These are phyloP conservation scores for Cetonia aurata DNA, from an alignment of 2,888 invertebrate species.

Conservation along the genomic window DNA sequence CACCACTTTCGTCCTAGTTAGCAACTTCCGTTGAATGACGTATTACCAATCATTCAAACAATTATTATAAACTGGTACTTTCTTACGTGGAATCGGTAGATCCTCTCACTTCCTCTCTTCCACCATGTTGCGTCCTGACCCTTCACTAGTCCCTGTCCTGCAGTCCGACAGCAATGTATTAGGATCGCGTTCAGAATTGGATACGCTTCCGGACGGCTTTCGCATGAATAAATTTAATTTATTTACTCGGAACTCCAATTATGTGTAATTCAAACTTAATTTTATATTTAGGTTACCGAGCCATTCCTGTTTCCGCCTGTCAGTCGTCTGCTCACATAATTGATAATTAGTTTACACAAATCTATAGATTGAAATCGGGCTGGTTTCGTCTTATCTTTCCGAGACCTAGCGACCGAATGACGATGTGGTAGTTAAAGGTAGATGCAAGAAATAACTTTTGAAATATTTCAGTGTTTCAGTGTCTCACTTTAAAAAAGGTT, in stretches of 20 bases:
- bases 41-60: too few species aligned
- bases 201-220: conserved; percentile 23
- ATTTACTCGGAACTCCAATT: conserved; percentile 31
- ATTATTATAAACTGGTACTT: too few species aligned
- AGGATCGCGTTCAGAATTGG: conserved; percentile 7
- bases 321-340: not conserved
- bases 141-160: too few species aligned
- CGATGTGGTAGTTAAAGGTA: too few species aligned
- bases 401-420: too few species aligned
- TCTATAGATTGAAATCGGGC: conserved; percentile 15
- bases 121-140: not conserved
- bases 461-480: too few species aligned
- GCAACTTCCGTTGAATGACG: too few species aligned
- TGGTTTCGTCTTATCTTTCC: conserved; percentile 11
- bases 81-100: too few species aligned
- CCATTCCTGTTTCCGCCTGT: conserved; percentile 19
- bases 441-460: too few species aligned
- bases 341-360: conserved; percentile 30
- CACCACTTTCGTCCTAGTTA: too few species aligned
- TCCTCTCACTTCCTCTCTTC: not conserved
- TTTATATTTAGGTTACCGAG: conserved; percentile 16
- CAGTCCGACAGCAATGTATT: conserved; percentile 19
- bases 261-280: conserved; percentile 38
- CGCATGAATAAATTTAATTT: conserved; percentile 35
- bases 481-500: too few species aligned